Percentiles rank a stretch among this genome's conserved stretches.
Evolutionary conservation across 2,113 vertebrate species (phyloP).

Genomic region (Rhinoptilus africanus): DNA sequence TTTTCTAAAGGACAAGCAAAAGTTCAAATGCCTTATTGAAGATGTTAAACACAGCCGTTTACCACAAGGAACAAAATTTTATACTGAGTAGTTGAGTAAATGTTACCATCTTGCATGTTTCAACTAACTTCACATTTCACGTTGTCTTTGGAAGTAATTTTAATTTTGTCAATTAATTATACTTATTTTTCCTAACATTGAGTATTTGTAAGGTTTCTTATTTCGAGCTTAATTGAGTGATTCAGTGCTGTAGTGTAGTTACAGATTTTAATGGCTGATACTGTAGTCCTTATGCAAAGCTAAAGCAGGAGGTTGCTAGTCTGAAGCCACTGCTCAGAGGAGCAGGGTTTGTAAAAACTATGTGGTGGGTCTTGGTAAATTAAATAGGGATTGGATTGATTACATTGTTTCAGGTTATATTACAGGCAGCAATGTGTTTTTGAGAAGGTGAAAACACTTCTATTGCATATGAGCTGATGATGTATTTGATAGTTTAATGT

Average conservation of each 20-base stretch:
- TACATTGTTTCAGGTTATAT: not conserved
- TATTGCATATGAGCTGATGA: not conserved
- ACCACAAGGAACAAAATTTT: not conserved
- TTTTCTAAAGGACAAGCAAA: not conserved
- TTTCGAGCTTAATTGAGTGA: not conserved
- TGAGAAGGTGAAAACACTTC: not conserved
- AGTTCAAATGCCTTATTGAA: not conserved
- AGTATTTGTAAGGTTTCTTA: not conserved
- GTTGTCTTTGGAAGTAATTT: not conserved
- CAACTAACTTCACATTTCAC: not conserved
- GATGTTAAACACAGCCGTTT: not conserved
- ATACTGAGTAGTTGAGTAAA: not conserved
- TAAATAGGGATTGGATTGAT: not conserved
- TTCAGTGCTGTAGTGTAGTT: not conserved
- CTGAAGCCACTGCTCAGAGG: not conserved
- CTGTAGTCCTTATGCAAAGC: not conserved
- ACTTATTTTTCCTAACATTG: no score
- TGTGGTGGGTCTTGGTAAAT: not conserved
- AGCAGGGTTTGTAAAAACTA: not conserved
- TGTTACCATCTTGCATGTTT: not conserved
- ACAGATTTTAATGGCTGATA: not conserved
- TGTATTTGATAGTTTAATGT: not conserved
- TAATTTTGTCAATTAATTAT: not conserved
- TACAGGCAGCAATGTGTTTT: not conserved
- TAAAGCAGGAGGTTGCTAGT: not conserved